Base-by-base conservation (phyloP, 2,888 invertebrate species). In the Chrysolina oricalcia region DNA sequence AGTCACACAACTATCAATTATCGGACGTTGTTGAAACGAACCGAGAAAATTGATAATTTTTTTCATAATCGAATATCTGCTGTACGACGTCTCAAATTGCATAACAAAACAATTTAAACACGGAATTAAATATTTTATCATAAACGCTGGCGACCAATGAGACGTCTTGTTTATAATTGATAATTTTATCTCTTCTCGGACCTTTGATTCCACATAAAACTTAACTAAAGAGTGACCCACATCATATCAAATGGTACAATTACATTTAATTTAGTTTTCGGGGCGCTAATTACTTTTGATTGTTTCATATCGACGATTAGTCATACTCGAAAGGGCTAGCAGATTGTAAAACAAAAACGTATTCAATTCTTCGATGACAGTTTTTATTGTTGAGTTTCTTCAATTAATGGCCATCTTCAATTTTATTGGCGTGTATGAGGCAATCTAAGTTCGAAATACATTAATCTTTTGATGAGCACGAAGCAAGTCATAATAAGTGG, bases 161-260 rank as follows among this genome's bases (percentile, higher is more conserved):
- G 27, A 59, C n/a, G 59, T 8, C n/a, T 59, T 59, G 59, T 59
- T 59, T 59, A n/a, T 59, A 59, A 35, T 59, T 59, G 27, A 59
- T 35, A 17, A 67, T 43, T 66, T 43, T 46, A 66, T 66, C 66
- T 43, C 13, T 19, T 17, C 43, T 21, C 19, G 46, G 66, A 43
- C 66, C 66, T 66, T 43, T 65, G 41, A 65, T 40, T 65, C 23
- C 46, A 48, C 67, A 67, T 67, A 48, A 67, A 67, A 67, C 35
- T 21, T 67, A 35, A 67, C 19, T 67, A 17, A 67, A 19, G 11
- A 27, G 50, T 67, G 67, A 67, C 67, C 67, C 67, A 67, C 67
- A 66, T 66, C 66, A 46, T 5, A 50, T n/a, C 50, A 35, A 67
- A 35, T 27, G 46, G 67, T 23, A 48, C 67, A 67, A 50, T 27